These are phyloP conservation scores for Phylloscopus whistleri DNA, from an alignment of 2,113 vertebrate genomes.

Conservation along the genomic window DNA sequence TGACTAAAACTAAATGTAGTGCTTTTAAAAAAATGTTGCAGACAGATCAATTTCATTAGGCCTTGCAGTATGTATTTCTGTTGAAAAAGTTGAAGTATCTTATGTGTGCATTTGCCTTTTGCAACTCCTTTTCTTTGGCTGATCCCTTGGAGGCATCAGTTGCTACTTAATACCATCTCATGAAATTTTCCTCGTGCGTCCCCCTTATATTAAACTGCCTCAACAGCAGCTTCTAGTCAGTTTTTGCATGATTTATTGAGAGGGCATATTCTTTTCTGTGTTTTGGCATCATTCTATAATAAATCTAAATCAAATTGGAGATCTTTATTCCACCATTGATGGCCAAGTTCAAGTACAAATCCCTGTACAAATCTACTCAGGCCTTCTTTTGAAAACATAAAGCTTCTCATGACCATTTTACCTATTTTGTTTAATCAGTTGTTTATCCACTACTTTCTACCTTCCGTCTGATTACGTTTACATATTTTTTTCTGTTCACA, in stretches of 20 bases:
- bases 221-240: conserved; percentile 1
- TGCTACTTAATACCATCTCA: not conserved
- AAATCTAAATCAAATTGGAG: not conserved
- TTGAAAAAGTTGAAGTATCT: conserved; percentile 1
- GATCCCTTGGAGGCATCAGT: conserved; percentile 6
- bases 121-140: conserved; percentile 48
- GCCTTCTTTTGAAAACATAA: not conserved
- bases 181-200: conserved; percentile 27
- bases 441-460: not conserved
- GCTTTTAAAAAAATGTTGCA: conserved; percentile 1
- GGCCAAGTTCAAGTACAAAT: conserved; percentile 30
- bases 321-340: not conserved
- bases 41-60: not conserved
- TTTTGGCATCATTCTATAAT: not conserved
- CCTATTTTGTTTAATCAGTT: not conserved
- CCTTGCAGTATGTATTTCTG: conserved; percentile 11
- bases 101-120: not conserved
- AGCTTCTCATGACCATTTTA: not conserved
- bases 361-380: not conserved
- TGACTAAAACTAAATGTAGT: not conserved
- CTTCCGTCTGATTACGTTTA: not conserved
- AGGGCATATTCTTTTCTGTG: conserved; percentile 17
- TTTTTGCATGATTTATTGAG: conserved; percentile 33
- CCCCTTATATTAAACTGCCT: not conserved
- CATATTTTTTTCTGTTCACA: not conserved